Evolutionary conservation across 1,140 invertebrate species (phyloP), one percentile per base, ranked within the genome.

Genomic region (Matsumurasca onukii): DNA sequence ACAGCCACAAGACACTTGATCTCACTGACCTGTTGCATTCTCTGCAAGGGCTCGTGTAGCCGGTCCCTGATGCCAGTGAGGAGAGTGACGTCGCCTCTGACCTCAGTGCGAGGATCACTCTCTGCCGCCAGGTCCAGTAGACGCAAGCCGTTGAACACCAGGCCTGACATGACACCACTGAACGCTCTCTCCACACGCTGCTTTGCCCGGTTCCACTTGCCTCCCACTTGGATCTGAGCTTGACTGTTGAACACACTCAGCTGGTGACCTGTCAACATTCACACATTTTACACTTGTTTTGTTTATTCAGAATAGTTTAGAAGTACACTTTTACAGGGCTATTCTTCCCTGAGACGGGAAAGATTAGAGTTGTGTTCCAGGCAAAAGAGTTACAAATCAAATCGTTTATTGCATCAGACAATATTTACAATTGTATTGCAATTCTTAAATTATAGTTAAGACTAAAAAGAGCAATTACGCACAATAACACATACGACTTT

Each of bases 221-320:
- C 94, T 20, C 96, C 96, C n/a, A 97, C 86, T 75, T 93, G 90
- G 62, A 98, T 89, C 24, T 87, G 88, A 12, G 93, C 92, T 83
- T 97, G 95, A 74, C 89, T 90, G 81, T 98, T 97, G 82, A 98
- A 98, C 24, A 95, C 91, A 55, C 88, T 90, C 57, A 94, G 85
- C 74, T 97, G 94, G 74, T 90, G 87, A 66, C 93, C 94, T 95
- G 78, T n/a, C n/a, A n/a, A n/a, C n/a, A n/a, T n/a, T n/a, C n/a
- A n/a, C n/a, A n/a, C n/a, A n/a, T n/a, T n/a, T n/a, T n/a, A n/a
- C n/a, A n/a, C n/a, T n/a, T n/a, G n/a, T n/a, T n/a, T n/a, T n/a
- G n/a, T n/a, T n/a, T n/a, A n/a, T n/a, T n/a, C n/a, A n/a, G n/a
- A n/a, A n/a, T n/a, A n/a, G n/a, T n/a, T n/a, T n/a, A n/a, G n/a